These are phyloP conservation scores for Chalcis sispes DNA, from an alignment of 2,888 invertebrate species.

Conservation along the genomic window DNA sequence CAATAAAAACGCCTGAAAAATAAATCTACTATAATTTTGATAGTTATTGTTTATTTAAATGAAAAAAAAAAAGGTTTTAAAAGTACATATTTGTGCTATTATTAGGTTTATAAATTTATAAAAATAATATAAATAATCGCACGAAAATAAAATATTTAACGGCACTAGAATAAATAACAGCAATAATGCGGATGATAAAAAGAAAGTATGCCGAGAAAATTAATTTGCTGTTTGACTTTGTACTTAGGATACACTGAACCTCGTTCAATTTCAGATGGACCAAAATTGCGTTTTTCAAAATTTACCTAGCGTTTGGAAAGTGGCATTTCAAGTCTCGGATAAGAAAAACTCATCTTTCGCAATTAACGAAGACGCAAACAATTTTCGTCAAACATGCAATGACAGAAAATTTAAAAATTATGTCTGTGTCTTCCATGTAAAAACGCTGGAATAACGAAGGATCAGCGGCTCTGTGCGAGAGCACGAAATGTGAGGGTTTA, in stretches of 20 bases:
- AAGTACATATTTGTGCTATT: too few relatives aligned
- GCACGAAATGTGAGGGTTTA: constrained; percentile 26
- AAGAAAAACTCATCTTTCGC: constrained; percentile 5
- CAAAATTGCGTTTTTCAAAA: constrained; percentile 16
- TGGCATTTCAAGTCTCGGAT: not conserved
- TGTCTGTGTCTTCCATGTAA: not conserved
- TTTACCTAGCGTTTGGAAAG: constrained; percentile 12
- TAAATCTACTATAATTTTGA: too few relatives aligned
- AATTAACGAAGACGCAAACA: constrained; percentile 27
- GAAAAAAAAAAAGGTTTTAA: too few relatives aligned
- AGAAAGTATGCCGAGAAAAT: not conserved
- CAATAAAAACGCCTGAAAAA: too few relatives aligned
- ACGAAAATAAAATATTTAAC: not conserved
- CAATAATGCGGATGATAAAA: too few relatives aligned
- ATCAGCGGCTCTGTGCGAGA: not conserved
- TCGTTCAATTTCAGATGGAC: constrained; percentile 15
- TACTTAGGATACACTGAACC: not conserved
- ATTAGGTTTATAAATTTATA: too few relatives aligned
- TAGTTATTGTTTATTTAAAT: too few relatives aligned
- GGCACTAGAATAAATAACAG: not conserved
- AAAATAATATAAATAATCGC: too few relatives aligned
- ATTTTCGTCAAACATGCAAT: constrained; percentile 29
- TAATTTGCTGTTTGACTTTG: not conserved
- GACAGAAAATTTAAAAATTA: constrained; percentile 1
- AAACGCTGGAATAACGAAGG: constrained; percentile 14